Percentiles rank a stretch among this genome's conserved stretches.
phyloP scores from a whole-genome alignment of 92 coral and sea anemone genomes.

The Epizoanthus fatuus region DNA sequence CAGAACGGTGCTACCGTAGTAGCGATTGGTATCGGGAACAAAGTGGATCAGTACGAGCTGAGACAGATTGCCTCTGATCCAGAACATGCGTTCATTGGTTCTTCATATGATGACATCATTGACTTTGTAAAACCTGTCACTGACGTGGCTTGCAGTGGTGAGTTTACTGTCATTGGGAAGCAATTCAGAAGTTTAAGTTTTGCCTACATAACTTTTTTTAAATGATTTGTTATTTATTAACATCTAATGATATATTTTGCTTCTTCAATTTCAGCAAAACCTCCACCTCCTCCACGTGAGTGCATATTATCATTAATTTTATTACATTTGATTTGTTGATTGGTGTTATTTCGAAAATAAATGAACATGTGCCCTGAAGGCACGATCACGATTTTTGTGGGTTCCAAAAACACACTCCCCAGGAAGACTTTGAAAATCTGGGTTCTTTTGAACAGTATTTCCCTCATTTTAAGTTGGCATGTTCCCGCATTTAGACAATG shows the following conservation, averaged over 20 bases:
- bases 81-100: slow-evolving; percentile 94
- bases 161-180: not conserved
- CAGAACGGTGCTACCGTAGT: slow-evolving; percentile 94
- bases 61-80: slow-evolving; percentile 95
- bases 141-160: slow-evolving; percentile 90
- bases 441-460: too few relatives aligned
- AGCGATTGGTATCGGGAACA: slow-evolving; percentile 92
- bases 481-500: too few relatives aligned
- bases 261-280: slow-evolving; percentile 67
- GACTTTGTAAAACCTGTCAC: slow-evolving; percentile 90
- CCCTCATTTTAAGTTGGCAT: too few relatives aligned
- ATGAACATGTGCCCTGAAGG: too few relatives aligned
- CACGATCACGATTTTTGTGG: too few relatives aligned
- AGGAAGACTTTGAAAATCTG: too few relatives aligned
- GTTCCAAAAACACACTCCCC: too few relatives aligned
- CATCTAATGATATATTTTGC: not conserved
- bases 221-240: not conserved
- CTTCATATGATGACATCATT: slow-evolving; percentile 87
- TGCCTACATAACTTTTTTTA: not conserved
- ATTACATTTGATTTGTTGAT: not conserved
- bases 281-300: slow-evolving; percentile 89
- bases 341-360: too few relatives aligned
- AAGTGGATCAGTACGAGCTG: slow-evolving; percentile 87
- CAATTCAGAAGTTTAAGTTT: slow-evolving; percentile 1
- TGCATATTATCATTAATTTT: not conserved